Percentiles rank a stretch among this genome's conserved stretches.
Evolutionary conservation across 2,113 vertebrate species (phyloP).

Genomic region (Podocnemis expansa): DNA sequence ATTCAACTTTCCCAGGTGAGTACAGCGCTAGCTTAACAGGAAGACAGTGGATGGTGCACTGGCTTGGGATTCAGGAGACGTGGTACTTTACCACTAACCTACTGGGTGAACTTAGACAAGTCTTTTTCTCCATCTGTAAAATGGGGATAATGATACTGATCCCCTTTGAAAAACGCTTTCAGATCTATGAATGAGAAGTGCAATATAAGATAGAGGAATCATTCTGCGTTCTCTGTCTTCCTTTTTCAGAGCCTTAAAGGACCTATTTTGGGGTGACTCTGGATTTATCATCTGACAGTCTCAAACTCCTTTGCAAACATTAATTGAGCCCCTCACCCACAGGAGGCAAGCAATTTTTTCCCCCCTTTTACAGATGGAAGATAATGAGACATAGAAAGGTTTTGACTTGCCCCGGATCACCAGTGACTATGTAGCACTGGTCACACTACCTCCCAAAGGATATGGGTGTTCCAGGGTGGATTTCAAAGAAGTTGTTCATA

Average conservation of each 20-base stretch:
- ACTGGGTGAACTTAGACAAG: too few species aligned
- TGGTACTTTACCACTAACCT: not conserved
- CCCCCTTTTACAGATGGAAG: not conserved
- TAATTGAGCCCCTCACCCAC: not conserved
- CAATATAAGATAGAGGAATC: too few species aligned
- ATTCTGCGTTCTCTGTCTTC: not conserved
- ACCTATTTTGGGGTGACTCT: not conserved
- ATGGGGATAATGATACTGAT: not conserved
- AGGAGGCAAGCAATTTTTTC: not conserved
- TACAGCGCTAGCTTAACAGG: not conserved
- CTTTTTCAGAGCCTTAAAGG: not conserved
- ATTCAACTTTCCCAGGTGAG: conserved; percentile 94
- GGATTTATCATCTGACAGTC: not conserved
- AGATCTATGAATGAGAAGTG: not conserved
- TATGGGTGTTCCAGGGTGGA: accelerated
- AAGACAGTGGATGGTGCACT: not conserved
- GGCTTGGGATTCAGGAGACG: too few species aligned
- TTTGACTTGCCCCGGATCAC: not conserved
- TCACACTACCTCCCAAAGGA: not conserved
- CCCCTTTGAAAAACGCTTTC: not conserved
- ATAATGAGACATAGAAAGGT: not conserved
- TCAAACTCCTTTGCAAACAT: not conserved
- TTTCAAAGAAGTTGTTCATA: accelerated
- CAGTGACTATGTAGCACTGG: not conserved
- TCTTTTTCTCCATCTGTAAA: too few species aligned